A percentile compares a stretch with the other conserved stretches of the same genome.
phyloP scores from a whole-genome alignment of 1,140 invertebrate species.

The Neelides sp. region DNA sequence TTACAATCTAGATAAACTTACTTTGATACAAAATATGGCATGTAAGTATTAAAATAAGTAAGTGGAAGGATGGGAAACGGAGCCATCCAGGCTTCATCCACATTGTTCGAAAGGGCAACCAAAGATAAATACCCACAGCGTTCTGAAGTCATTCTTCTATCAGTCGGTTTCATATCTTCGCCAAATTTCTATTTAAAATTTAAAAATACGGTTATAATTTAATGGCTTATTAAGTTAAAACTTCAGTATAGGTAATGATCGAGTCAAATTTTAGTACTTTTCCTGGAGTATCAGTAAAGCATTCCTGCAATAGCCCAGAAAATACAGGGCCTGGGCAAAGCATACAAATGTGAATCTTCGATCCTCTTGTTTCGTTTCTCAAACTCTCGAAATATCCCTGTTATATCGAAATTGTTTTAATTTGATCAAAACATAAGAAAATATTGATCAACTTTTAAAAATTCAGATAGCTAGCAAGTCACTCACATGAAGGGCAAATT shows the following conservation, averaged over 20 bases:
- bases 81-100: conserved; percentile 62
- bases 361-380: conserved; percentile 46
- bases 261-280: conserved; percentile 37
- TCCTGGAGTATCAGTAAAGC: conserved; percentile 52
- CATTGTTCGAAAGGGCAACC: conserved; percentile 59
- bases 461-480: neutral
- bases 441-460: neutral
- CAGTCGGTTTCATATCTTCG: conserved; percentile 37
- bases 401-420: neutral
- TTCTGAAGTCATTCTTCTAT: conserved; percentile 51
- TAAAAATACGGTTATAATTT: conserved; percentile 1
- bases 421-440: neutral
- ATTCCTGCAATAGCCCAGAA: conserved; percentile 54
- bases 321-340: conserved; percentile 63
- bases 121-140: conserved; percentile 60
- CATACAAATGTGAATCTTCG: conserved; percentile 52
- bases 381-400: conserved; percentile 59
- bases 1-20: conserved; percentile 37
- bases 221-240: neutral
- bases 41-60: conserved; percentile 50
- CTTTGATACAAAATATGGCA: conserved; percentile 47
- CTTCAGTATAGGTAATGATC: neutral
- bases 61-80: conserved; percentile 49
- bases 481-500: conserved; percentile 67
- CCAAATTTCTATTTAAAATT: conserved; percentile 43